A percentile compares a stretch with the other conserved stretches of the same genome.
Evolutionary conservation across 2,888 invertebrate species (phyloP).

Genomic region (Megastigmus dorsalis): DNA sequence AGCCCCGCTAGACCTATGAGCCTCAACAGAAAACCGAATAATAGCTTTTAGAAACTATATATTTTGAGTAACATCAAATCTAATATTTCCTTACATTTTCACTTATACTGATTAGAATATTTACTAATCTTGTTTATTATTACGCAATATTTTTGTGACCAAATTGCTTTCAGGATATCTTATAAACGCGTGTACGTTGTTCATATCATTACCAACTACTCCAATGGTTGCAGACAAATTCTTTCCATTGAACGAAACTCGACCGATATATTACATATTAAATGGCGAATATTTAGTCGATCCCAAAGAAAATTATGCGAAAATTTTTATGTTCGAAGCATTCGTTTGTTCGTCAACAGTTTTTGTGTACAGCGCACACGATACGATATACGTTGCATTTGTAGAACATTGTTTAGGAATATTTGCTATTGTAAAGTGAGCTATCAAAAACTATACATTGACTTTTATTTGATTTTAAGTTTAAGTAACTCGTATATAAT

Average conservation of each 20-base stretch:
- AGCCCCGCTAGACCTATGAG: no score
- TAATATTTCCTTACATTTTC: no score
- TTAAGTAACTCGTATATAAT: no score
- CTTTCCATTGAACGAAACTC: background rate
- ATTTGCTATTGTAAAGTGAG: background rate
- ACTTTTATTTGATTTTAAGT: background rate
- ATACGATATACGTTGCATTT: background rate
- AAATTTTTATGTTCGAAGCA: background rate
- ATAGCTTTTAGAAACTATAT: no score
- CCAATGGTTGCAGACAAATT: background rate
- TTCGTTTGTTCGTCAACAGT: background rate
- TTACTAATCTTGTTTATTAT: no score
- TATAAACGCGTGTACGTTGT: background rate
- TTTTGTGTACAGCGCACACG: background rate
- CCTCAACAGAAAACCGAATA: no score
- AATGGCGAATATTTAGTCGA: conserved; percentile 9
- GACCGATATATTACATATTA: background rate
- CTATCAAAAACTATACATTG: background rate
- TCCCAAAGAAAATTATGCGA: background rate
- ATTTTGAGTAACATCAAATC: no score
- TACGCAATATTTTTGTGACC: no score
- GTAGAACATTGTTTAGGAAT: conserved; percentile 3
- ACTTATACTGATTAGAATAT: no score
- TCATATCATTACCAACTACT: background rate
- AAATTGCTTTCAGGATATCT: conserved; percentile 1